Evolutionary conservation across 2,113 vertebrate genomes (phyloP), one percentile per base, ranked within the genome.

Genomic region (Picathartes gymnocephalus): DNA sequence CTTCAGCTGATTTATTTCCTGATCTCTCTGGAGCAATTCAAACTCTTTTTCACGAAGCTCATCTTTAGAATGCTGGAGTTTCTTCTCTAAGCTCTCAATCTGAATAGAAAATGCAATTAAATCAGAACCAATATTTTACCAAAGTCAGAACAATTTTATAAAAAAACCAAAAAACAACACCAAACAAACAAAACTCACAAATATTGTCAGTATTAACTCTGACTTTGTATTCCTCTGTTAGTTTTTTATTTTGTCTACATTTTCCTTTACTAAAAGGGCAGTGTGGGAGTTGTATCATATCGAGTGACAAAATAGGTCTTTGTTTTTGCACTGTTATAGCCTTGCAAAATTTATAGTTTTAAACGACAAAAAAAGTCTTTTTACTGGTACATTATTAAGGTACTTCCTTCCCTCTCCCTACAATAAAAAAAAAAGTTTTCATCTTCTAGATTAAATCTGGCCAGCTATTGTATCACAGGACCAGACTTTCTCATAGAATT

Each of bases 1-100:
- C 86, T 97, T 98, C 86, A 98, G 91, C 53, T 96, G 97, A 96
- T 81, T 97, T 94, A 98, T 97, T 94, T 98, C 96, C 62, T 98
- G 98, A 48, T 98, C 97, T 97, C 91, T 98, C 35, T 98, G 98
- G 33, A 98, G 88, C 35, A 98, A 85, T 47, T 96, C 87, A 97
- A 98, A 98, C 35, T 98, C 97, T 96, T 97, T 98, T 86, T 97
- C 97, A 95, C 93, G 93, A 89, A 98, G 97, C 40, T 98, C 94
- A 73, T 98, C 96, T 96, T 98, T 98, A 82, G 86, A 87, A 72
- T 39, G 84, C 83, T 98, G 98, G 39, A 98, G 96, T 83, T 97
- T 98, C 94, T 97, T 96, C 93, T 97, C 97, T 72, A 98, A 96
- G 69, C 11, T 95, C 76, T 97, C 96, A 94, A 98, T 93, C 98